Conservation (phyloP, 2,888 invertebrate genomes). For the Strigamia crassipes region DNA sequence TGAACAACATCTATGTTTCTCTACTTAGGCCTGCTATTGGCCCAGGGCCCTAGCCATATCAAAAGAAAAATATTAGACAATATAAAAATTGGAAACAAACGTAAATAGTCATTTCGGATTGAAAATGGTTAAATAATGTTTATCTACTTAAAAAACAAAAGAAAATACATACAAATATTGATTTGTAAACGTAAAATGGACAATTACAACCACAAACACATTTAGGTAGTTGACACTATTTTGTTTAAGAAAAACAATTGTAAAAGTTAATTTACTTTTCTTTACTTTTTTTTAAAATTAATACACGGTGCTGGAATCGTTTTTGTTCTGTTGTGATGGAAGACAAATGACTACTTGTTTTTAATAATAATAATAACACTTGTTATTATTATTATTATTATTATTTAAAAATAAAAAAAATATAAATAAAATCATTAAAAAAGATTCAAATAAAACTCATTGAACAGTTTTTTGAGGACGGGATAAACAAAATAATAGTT, state of each 20-base stretch:
- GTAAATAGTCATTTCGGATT: background rate
- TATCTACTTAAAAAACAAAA: background rate
- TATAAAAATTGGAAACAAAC: background rate
- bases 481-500: constrained; percentile 22
- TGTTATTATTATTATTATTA: no score
- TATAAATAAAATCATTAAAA: background rate
- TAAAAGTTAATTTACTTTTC: background rate
- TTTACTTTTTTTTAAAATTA: background rate
- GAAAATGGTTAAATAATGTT: background rate
- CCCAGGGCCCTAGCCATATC: constrained; percentile 12
- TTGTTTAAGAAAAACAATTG: background rate
- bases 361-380: background rate
- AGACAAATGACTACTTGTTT: constrained; percentile 31
- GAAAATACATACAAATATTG: constrained; percentile 6
- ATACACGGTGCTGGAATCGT: background rate
- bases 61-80: background rate
- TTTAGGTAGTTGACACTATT: background rate
- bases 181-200: background rate
- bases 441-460: background rate
- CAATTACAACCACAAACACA: background rate
- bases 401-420: background rate
- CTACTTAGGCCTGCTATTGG: constrained; percentile 34
- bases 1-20: background rate
- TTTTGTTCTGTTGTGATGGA: constrained; percentile 12
- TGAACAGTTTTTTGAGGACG: background rate